Evolutionary conservation across 2,113 vertebrate species (phyloP).

Genomic region (Entomyzon cyanotis): DNA sequence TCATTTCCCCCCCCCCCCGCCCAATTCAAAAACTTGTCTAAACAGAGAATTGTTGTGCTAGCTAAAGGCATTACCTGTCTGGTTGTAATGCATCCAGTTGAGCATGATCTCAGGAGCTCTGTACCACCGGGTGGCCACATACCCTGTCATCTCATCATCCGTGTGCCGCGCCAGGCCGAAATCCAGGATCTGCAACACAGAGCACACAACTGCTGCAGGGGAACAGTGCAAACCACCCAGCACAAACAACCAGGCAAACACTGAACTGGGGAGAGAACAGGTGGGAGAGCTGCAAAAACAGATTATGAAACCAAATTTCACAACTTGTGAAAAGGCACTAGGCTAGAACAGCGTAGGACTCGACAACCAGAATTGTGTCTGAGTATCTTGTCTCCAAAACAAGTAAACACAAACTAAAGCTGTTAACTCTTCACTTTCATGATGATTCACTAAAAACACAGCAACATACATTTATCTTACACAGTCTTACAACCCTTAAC

Average conservation of each 20-base stretch:
- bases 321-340: background rate
- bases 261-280: background rate
- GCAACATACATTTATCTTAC: background rate
- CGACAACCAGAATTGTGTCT: background rate
- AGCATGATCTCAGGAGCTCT: constrained; percentile 98
- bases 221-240: background rate
- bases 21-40: background rate
- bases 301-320: constrained; percentile 21
- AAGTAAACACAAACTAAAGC: background rate
- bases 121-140: constrained; percentile 97
- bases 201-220: background rate
- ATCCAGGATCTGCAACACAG: constrained; percentile 87
- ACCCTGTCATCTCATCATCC: constrained; percentile 98
- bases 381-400: background rate
- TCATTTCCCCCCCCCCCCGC: background rate
- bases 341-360: background rate
- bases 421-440: background rate
- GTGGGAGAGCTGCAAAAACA: background rate
- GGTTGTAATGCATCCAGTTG: constrained; percentile 99
- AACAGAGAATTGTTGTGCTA: background rate
- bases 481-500: background rate
- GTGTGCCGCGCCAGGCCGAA: constrained; percentile 96
- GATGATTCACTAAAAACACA: background rate
- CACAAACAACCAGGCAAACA: background rate
- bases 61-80: constrained; percentile 81